Evolutionary conservation across 1,140 invertebrate genomes (phyloP).

Genomic region (Maniola jurtina): DNA sequence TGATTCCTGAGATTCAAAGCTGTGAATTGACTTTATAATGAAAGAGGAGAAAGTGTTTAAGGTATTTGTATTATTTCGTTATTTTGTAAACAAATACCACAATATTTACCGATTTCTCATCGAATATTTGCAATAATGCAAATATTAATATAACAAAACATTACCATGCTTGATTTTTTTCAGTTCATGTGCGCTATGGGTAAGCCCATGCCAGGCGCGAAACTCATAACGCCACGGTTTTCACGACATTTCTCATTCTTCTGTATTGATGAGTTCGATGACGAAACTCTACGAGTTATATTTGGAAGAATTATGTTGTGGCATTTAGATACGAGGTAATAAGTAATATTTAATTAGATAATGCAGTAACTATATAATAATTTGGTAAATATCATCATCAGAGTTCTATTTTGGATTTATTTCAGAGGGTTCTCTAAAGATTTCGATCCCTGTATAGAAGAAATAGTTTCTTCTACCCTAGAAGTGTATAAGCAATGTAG

Average conservation of each 20-base stretch:
- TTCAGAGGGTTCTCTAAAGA: conserved; percentile 95
- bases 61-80: no score
- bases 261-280: conserved; percentile 94
- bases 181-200: conserved; percentile 93
- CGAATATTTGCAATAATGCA: no score
- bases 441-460: conserved; percentile 95
- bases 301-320: conserved; percentile 95
- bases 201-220: conserved; percentile 89
- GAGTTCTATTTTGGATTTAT: background rate
- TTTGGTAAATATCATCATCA: background rate
- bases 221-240: conserved; percentile 91
- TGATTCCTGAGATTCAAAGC: no score
- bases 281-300: conserved; percentile 91
- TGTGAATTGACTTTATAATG: no score
- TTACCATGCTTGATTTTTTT: conserved; percentile 14
- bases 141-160: no score
- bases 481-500: conserved; percentile 93
- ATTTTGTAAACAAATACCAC: no score
- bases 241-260: conserved; percentile 94
- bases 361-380: background rate
- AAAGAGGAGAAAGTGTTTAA: no score
- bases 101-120: no score
- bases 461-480: conserved; percentile 92
- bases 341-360: no score
- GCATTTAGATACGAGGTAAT: conserved; percentile 93